phyloP scores from a whole-genome alignment of 2,113 vertebrate species.

The Apus apus region DNA sequence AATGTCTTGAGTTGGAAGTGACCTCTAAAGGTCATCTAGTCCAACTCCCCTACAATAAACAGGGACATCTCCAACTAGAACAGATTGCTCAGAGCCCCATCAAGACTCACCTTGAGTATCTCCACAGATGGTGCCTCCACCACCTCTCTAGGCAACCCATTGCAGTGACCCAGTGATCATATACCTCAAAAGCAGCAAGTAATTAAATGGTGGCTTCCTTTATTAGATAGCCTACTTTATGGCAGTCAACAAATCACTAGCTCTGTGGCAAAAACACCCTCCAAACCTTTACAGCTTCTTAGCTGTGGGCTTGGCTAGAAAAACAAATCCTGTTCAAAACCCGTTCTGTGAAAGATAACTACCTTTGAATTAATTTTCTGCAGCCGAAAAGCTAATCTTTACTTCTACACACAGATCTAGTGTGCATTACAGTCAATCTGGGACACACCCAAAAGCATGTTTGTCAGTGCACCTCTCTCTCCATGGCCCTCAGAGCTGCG shows the following conservation, averaged over 20 bases:
- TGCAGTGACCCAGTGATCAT: background rate
- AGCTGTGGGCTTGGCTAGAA: background rate
- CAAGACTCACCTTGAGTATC: too few species aligned
- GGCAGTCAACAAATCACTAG: background rate
- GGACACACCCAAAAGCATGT: background rate
- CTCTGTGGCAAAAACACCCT: background rate
- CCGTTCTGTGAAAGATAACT: background rate
- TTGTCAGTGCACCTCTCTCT: background rate
- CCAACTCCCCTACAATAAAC: too few species aligned
- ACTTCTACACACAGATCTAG: background rate
- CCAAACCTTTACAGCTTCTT: background rate
- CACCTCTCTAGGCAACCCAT: background rate
- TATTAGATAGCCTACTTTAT: background rate
- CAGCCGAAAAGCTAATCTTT: background rate
- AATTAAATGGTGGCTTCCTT: conserved; percentile 6
- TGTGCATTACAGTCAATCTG: background rate
- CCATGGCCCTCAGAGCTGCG: rapidly evolving
- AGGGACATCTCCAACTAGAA: too few species aligned
- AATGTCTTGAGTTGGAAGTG: too few species aligned
- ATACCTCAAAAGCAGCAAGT: conserved; percentile 24
- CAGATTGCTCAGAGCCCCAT: too few species aligned
- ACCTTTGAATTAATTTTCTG: background rate
- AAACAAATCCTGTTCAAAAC: background rate
- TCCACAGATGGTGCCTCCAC: too few species aligned
- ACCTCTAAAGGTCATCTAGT: too few species aligned